Conservation (phyloP, 2,888 invertebrate genomes). For the Coleophora deauratella region DNA sequence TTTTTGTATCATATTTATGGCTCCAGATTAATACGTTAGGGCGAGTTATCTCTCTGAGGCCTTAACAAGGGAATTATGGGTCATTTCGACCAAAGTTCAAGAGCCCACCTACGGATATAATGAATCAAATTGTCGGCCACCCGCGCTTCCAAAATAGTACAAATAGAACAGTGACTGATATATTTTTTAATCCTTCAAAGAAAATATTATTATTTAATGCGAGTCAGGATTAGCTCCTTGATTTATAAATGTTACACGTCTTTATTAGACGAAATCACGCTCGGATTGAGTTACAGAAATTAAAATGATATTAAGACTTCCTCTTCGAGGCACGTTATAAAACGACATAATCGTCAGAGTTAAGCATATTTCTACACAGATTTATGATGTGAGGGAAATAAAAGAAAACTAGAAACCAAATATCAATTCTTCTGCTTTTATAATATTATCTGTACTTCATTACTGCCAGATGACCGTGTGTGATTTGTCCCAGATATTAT, state of each 20-base stretch:
- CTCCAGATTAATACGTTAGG: conserved; percentile 56
- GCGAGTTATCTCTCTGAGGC: conserved; percentile 40
- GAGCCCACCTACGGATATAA: conserved; percentile 59
- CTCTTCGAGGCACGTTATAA: no score
- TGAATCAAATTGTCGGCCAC: conserved; percentile 61
- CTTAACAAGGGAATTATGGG: conserved; percentile 66
- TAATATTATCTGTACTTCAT: no score
- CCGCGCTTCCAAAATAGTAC: conserved; percentile 41
- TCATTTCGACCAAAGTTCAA: conserved; percentile 53
- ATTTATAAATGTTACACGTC: conserved; percentile 31
- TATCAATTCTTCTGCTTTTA: no score
- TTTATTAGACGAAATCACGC: conserved; percentile 44
- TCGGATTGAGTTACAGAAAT: conserved; percentile 28
- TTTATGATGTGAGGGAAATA: no score
- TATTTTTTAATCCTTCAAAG: conserved; percentile 36
- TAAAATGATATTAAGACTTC: conserved; percentile 22
- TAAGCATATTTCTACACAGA: no score
- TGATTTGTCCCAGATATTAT: no score
- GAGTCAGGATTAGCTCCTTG: conserved; percentile 24
- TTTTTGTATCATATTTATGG: conserved; percentile 44
- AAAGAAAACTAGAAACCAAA: no score
- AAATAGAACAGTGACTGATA: conserved; percentile 33
- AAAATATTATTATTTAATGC: conserved; percentile 32
- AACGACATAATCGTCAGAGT: no score
- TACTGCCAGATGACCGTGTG: no score